Evolutionary conservation across 2,797 vertebrate genomes (phyloP).

Genomic region (Phoebastria nigripes): DNA sequence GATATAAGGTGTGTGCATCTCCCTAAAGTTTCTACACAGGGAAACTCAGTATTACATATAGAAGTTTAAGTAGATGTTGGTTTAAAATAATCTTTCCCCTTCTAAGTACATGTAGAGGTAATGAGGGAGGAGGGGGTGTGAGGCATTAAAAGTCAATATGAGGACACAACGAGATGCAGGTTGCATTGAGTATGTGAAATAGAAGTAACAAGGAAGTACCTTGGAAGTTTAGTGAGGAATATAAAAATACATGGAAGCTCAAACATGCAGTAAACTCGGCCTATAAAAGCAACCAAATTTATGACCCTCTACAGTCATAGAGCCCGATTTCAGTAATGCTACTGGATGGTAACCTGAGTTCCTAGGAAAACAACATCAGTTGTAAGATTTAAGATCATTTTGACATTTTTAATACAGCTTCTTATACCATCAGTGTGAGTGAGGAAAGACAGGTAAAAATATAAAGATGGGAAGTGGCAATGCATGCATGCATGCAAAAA

Average conservation of each 20-base stretch:
- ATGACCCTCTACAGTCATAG: not conserved
- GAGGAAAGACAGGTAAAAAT: not conserved
- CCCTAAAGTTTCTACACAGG: not conserved
- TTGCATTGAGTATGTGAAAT: not conserved
- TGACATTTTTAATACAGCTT: not conserved
- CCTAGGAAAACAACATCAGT: not conserved
- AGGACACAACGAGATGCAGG: not conserved
- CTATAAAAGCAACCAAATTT: not conserved
- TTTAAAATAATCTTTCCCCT: not conserved
- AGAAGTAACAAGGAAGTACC: not conserved
- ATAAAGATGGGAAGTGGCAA: not conserved
- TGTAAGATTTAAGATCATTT: not conserved
- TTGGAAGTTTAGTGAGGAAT: not conserved
- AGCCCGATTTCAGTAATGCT: not conserved
- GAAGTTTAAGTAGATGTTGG: not conserved
- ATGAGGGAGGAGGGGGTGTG: not conserved
- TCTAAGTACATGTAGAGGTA: not conserved
- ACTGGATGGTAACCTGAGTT: not conserved
- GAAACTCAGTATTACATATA: not conserved
- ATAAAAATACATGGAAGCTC: not conserved
- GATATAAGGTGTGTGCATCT: not conserved
- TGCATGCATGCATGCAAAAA: not conserved
- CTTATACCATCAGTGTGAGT: not conserved
- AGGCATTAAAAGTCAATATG: not conserved
- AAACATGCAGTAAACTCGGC: not conserved